Evolutionary conservation across 2,888 invertebrate genomes (phyloP).

Genomic region (Tenodera sinensis): DNA sequence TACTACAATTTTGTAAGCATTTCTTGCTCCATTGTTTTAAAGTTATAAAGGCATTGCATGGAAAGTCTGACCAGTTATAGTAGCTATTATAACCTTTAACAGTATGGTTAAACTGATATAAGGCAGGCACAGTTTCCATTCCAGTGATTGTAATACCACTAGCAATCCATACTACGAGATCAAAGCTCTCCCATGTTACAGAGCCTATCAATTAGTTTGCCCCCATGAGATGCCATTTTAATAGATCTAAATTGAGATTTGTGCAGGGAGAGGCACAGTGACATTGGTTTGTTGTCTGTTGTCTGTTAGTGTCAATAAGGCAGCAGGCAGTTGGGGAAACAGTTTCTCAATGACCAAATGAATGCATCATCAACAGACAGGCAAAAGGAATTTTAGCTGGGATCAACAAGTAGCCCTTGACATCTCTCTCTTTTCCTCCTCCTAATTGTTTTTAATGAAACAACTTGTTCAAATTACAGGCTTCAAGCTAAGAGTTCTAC

Average conservation of each 20-base stretch:
- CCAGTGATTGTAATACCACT: background rate
- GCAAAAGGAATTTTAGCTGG: background rate
- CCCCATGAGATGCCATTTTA: conserved; percentile 5
- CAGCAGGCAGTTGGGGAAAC: background rate
- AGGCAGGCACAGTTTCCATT: background rate
- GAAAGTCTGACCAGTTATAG: no score
- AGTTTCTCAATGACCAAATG: background rate
- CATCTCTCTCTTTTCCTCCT: background rate
- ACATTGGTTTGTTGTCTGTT: background rate
- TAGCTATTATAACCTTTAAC: no score
- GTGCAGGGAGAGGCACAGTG: background rate
- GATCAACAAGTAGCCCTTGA: background rate
- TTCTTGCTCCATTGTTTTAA: no score
- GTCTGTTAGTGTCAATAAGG: background rate
- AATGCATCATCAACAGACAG: background rate
- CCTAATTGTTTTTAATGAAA: background rate
- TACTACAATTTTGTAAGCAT: no score
- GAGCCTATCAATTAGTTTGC: conserved; percentile 3
- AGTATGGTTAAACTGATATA: no score
- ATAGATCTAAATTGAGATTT: conserved; percentile 12
- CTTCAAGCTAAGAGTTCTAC: background rate
- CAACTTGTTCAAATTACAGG: background rate
- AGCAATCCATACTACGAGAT: background rate
- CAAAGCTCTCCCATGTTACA: background rate
- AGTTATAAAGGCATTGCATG: no score